Evolutionary conservation across 1,140 invertebrate species (phyloP).

Genomic region (Aplysia californica): DNA sequence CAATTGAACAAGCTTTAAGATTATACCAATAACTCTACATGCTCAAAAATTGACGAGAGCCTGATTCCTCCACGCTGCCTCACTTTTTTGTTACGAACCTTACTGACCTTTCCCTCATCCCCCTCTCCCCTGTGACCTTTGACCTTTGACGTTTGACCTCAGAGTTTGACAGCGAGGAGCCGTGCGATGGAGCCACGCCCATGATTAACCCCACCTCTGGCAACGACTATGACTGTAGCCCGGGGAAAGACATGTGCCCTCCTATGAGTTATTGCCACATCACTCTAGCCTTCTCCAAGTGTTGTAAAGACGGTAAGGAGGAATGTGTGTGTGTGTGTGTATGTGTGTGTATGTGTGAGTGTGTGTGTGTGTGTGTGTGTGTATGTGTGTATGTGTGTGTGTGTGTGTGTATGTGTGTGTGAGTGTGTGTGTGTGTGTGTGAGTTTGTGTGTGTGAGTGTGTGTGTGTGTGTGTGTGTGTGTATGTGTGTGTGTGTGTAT

Average conservation of each 20-base stretch:
- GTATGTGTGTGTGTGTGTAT: too few species aligned
- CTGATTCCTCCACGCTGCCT: too few species aligned
- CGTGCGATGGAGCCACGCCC: constrained; percentile 86
- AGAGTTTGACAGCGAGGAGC: constrained; percentile 74
- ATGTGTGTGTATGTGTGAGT: not conserved
- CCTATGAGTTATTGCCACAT: constrained; percentile 65
- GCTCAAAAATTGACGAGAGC: too few species aligned
- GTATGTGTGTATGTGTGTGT: not conserved
- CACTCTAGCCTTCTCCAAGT: constrained; percentile 47
- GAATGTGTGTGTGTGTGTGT: constrained; percentile 36
- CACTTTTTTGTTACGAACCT: too few species aligned
- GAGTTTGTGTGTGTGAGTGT: too few species aligned
- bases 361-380: not conserved
- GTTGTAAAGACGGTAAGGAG: constrained; percentile 61
- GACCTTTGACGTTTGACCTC: not conserved
- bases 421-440: too few species aligned
- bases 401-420: too few species aligned
- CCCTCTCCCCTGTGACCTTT: too few species aligned
- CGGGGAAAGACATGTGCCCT: constrained; percentile 82
- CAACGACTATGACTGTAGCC: constrained; percentile 85
- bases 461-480: too few species aligned
- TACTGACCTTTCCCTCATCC: too few species aligned
- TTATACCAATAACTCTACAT: too few species aligned
- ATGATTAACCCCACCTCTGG: constrained; percentile 78
- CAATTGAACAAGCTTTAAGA: too few species aligned